Conservation (phyloP, 2,113 vertebrate genomes). For the Aspidoscelis tigris region DNA sequence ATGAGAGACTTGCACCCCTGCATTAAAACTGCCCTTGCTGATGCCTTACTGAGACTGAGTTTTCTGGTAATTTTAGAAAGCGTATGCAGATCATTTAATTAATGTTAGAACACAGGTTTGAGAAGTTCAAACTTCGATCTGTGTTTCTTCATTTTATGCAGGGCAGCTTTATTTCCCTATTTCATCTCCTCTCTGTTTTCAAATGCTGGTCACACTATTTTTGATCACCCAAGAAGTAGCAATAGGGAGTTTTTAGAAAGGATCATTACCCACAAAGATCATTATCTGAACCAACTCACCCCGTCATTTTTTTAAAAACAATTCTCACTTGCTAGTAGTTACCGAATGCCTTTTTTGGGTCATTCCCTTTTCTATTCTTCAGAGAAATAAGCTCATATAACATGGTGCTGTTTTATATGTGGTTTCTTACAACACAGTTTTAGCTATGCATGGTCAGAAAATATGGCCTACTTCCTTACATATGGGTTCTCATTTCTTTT, state of each 20-base stretch:
- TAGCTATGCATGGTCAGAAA: too few species aligned
- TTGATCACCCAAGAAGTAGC: neutral
- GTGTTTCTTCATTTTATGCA: neutral
- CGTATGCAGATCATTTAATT: too few species aligned
- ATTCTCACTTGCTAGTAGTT: neutral
- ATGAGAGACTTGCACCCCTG: too few species aligned
- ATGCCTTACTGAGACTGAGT: neutral
- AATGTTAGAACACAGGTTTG: neutral
- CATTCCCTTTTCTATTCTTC: conserved; percentile 26
- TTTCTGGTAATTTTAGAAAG: neutral
- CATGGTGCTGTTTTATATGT: neutral
- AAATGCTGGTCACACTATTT: conserved; percentile 21
- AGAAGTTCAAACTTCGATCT: neutral
- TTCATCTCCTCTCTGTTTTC: neutral
- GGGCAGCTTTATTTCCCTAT: neutral
- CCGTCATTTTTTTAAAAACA: neutral
- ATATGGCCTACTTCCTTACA: too few species aligned
- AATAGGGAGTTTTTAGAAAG: neutral
- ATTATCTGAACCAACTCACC: conserved; percentile 24
- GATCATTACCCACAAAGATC: conserved; percentile 3
- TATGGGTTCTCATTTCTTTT: too few species aligned
- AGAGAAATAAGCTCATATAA: neutral
- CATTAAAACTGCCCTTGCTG: neutral
- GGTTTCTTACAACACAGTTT: too few species aligned
- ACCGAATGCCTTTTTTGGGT: neutral